Conservation (phyloP, 2,888 invertebrate genomes). For the Tetramorium bicarinatum region DNA sequence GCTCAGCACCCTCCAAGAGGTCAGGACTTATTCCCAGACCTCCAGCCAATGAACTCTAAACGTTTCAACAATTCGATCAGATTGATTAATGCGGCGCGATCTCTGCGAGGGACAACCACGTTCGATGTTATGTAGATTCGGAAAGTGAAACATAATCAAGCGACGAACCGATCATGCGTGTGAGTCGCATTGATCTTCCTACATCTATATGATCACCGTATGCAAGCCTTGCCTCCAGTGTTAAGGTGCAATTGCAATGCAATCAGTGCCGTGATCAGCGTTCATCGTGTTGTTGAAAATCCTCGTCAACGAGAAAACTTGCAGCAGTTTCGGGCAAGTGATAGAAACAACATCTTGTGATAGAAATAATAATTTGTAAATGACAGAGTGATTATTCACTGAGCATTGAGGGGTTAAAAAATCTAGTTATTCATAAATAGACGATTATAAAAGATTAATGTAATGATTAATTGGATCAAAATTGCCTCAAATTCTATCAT, state of each 20-base stretch:
- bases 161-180: slow-evolving; percentile 36
- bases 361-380: slow-evolving; percentile 9
- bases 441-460: neutral
- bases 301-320: slow-evolving; percentile 34
- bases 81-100: slow-evolving; percentile 41
- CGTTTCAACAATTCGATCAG: slow-evolving; percentile 75
- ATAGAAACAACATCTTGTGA: slow-evolving; percentile 12
- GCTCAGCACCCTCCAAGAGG: slow-evolving; percentile 85
- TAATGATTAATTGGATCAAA: slow-evolving; percentile 10
- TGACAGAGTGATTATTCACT: neutral
- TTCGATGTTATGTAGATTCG: slow-evolving; percentile 39
- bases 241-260: slow-evolving; percentile 47
- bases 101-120: neutral
- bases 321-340: slow-evolving; percentile 30
- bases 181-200: slow-evolving; percentile 42
- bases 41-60: slow-evolving; percentile 85
- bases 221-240: slow-evolving; percentile 34
- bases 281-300: slow-evolving; percentile 36
- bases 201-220: slow-evolving; percentile 44
- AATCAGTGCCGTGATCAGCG: slow-evolving; percentile 43
- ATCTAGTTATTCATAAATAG: neutral
- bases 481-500: slow-evolving; percentile 11
- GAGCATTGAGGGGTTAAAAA: neutral
- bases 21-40: slow-evolving; percentile 85
- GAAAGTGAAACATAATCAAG: slow-evolving; percentile 43